A percentile compares a stretch with the other conserved stretches of the same genome.
Conservation (phyloP, 2,113 vertebrate species). For the Corythoichthys haematopterus region DNA sequence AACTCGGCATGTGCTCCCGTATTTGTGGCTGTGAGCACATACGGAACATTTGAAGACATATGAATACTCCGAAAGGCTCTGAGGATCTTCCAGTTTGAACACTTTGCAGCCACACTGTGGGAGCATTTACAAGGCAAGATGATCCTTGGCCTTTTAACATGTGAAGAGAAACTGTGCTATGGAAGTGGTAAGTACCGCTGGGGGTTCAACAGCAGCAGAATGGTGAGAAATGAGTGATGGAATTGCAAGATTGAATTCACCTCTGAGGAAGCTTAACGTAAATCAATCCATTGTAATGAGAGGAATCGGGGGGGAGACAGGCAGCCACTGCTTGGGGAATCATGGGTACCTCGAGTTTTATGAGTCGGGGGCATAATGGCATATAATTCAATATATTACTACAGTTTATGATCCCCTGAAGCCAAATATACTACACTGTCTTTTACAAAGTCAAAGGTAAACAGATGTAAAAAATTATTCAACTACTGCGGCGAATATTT, state of each 20-base stretch:
- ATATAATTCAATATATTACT: conserved; percentile 58
- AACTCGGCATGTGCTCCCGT: conserved; percentile 1
- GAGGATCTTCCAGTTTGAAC: conserved; percentile 31
- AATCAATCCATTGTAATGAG: conserved; percentile 54
- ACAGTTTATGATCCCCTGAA: conserved; percentile 34
- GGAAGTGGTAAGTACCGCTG: conserved; percentile 42
- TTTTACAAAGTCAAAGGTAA: conserved; percentile 29
- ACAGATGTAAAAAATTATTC: conserved; percentile 5
- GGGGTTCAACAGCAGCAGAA: conserved; percentile 36
- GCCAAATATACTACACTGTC: conserved; percentile 18
- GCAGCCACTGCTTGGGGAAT: conserved; percentile 23
- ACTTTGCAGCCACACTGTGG: conserved; percentile 23
- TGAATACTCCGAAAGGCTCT: conserved; percentile 27
- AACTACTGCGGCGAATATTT: neutral
- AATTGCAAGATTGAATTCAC: conserved; percentile 63
- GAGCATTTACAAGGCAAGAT: conserved; percentile 31
- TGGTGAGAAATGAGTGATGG: conserved; percentile 48
- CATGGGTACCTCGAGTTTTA: conserved; percentile 40
- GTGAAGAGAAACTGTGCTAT: conserved; percentile 32
- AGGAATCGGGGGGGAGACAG: conserved; percentile 25
- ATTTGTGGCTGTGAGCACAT: conserved; percentile 6
- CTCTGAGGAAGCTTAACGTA: conserved; percentile 62
- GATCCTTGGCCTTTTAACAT: conserved; percentile 22
- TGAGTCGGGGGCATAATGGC: conserved; percentile 41
- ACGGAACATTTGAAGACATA: conserved; percentile 7